Conservation (phyloP, 1,140 invertebrate species). For the Diploscapter pachys region DNA sequence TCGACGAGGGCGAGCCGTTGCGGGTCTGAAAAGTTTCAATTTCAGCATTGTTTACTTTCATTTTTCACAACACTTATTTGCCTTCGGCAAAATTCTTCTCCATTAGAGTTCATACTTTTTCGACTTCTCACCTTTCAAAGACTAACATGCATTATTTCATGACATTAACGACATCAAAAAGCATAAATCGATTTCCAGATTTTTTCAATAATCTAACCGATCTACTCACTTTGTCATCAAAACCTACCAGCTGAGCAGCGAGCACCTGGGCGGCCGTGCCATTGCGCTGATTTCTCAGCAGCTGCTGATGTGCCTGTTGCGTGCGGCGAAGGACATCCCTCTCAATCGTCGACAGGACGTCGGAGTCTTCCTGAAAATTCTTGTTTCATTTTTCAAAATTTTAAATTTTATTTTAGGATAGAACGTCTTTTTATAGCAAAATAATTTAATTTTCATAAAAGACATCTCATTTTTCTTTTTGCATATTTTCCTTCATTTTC, state of each 20-base stretch:
- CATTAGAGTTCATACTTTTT: too few relatives aligned
- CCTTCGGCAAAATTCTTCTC: too few relatives aligned
- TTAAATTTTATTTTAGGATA: background rate
- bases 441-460: background rate
- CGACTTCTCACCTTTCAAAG: too few relatives aligned
- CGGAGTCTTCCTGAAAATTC: constrained; percentile 29
- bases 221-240: background rate
- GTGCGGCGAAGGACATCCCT: constrained; percentile 39
- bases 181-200: background rate
- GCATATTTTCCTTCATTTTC: too few relatives aligned
- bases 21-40: too few relatives aligned
- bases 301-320: constrained; percentile 35
- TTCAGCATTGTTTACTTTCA: too few relatives aligned
- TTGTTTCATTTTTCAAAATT: background rate
- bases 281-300: constrained; percentile 20
- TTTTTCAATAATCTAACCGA: background rate
- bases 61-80: too few relatives aligned
- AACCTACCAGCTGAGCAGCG: background rate
- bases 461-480: constrained; percentile 21
- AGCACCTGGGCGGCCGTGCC: constrained; percentile 8
- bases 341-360: constrained; percentile 34
- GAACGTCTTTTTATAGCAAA: too few relatives aligned
- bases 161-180: too few relatives aligned
- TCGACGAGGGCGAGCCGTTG: too few relatives aligned
- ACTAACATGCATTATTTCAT: too few relatives aligned